Evolutionary conservation across 2,888 invertebrate species (phyloP), one percentile per base, ranked within the genome.

Genomic region (Achlya flavicornis): DNA sequence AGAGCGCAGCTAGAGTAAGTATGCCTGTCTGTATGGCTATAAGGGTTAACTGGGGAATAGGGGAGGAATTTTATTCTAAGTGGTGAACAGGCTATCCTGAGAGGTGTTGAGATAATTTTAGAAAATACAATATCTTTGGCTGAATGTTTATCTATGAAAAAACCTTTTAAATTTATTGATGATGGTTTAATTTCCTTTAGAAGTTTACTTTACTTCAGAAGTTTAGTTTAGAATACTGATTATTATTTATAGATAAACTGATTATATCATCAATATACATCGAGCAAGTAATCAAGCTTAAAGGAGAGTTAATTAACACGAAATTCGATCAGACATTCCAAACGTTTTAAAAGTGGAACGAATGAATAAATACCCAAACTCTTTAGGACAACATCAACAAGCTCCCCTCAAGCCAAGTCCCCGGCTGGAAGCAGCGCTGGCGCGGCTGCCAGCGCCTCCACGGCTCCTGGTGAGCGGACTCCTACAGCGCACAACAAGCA

Each of bases 391-490:
- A 96, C 96, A 73, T 96, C 96, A 67, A 96, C 96, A 76, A 96
- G 96, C 79, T 93, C 95, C 85, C 95, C 96, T 75, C 95, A 96
- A 94, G 95, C 96, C 68, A 96, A 96, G 91, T 96, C 96, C n/a
- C 96, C 96, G 6, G 96, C 96, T 48, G 95, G 95, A 70, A 95
- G 96, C 89, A 96, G 96, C 85, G 94, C 90, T 62, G 95, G 94
- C 1, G 86, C 91, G 0, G 86, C 85, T 62, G 94, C 94, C 61
- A 79, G 92, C 75, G 91, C 95, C 66, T 92, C 92, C 1, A 83
- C 89, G 60, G 94, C 93, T 61, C 94, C 92, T 65, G 94, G 95
- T 71, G 90, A 95, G 77, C 80, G 95, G 75, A 85, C 96, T 86
- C 85, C 96, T 85, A 85, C 96, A 59, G 95, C 95, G 4, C 95